Evolutionary conservation across 1,140 invertebrate species (phyloP).

Genomic region (Aricia agestis): DNA sequence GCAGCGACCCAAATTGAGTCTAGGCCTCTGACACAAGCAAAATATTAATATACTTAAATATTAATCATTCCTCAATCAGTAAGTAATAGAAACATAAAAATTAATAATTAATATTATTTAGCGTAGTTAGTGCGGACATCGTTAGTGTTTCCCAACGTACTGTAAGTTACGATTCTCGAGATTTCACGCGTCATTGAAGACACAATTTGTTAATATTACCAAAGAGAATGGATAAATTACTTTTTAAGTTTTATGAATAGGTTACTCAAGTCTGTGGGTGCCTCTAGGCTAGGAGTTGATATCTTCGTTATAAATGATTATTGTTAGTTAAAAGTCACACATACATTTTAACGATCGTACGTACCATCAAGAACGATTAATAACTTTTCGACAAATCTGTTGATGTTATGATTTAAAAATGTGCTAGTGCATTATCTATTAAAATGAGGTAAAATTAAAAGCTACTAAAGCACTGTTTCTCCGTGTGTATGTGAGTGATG

Average conservation of each 20-base stretch:
- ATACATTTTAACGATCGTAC: conserved; percentile 31
- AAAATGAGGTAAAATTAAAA: background rate
- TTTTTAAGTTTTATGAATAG: conserved; percentile 71
- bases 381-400: conserved; percentile 15
- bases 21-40: too few relatives aligned
- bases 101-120: background rate
- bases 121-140: background rate
- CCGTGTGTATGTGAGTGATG: too few relatives aligned
- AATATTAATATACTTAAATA: too few relatives aligned
- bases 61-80: too few relatives aligned
- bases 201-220: conserved; percentile 64
- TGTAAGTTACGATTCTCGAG: conserved; percentile 50
- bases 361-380: conserved; percentile 26
- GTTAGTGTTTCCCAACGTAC: conserved; percentile 19
- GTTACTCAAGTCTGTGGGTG: conserved; percentile 46
- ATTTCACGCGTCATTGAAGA: conserved; percentile 72
- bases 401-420: conserved; percentile 2
- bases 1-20: too few relatives aligned
- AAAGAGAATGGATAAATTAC: conserved; percentile 72
- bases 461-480: too few relatives aligned
- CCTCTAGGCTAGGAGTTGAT: conserved; percentile 46
- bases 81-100: too few relatives aligned
- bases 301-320: conserved; percentile 50
- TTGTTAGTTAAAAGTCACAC: conserved; percentile 47
- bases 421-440: background rate